Conservation (phyloP, 2,113 vertebrate species). For the cat (Felis catus) region F.catus_Fca126_mat1.0 CM031419.1:54398501-54399000, state of each 20-base stretch:
- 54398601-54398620: not conserved
- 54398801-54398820: not conserved
- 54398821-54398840: not conserved
- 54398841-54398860: slow-evolving; percentile 11
- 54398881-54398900: not conserved
- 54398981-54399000: not conserved
- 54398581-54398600: not conserved
- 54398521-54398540: not conserved
- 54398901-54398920: not conserved
- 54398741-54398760: not conserved
- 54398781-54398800: not conserved
- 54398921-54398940: not conserved
- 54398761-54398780: not conserved
- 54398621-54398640: not conserved
- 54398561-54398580: not conserved
- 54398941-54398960: not conserved
- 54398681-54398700: not conserved
- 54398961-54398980: not conserved
- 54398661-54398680: not conserved
- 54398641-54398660: not conserved
- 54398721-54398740: not conserved
- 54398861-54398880: slow-evolving; percentile 8
- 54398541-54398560: not conserved
- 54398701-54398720: not conserved
- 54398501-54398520: not conserved